These are phyloP conservation scores for Caenorhabditis tropicalis DNA, from an alignment of 1,140 invertebrate species.

Conservation along the genomic window DNA sequence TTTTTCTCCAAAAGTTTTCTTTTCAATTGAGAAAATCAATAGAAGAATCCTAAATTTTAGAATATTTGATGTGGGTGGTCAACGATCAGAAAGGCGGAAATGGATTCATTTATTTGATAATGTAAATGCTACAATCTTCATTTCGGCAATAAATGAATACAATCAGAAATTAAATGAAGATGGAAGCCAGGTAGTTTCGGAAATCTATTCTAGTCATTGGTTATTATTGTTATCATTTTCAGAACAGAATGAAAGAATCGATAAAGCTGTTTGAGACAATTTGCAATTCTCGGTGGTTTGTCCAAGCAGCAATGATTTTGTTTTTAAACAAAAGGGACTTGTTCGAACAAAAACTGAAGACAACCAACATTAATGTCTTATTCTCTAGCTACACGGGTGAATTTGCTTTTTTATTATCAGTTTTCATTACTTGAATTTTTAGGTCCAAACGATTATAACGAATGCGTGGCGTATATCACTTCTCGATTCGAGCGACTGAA, in stretches of 20 bases:
- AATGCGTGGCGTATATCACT: neutral
- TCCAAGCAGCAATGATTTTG: slow-evolving; percentile 3
- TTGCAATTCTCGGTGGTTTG: neutral
- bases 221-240: neutral
- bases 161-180: slow-evolving; percentile 36
- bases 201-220: too few species aligned
- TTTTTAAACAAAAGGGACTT: slow-evolving; percentile 31
- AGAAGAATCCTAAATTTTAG: neutral
- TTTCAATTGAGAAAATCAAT: too few species aligned
- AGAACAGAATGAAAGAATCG: slow-evolving; percentile 26
- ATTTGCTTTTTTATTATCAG: neutral
- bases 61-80: slow-evolving; percentile 12
- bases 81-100: neutral
- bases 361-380: neutral
- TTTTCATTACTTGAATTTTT: neutral
- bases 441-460: neutral
- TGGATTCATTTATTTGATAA: slow-evolving; percentile 30
- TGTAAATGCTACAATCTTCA: slow-evolving; percentile 13
- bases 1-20: too few species aligned
- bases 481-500: neutral
- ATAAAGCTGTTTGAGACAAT: slow-evolving; percentile 34
- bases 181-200: neutral
- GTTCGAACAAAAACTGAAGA: slow-evolving; percentile 33
- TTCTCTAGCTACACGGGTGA: neutral
- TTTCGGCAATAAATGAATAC: slow-evolving; percentile 17